Base-by-base conservation (phyloP, 2,797 vertebrate species). In the Fundulus diaphanus region DNA sequence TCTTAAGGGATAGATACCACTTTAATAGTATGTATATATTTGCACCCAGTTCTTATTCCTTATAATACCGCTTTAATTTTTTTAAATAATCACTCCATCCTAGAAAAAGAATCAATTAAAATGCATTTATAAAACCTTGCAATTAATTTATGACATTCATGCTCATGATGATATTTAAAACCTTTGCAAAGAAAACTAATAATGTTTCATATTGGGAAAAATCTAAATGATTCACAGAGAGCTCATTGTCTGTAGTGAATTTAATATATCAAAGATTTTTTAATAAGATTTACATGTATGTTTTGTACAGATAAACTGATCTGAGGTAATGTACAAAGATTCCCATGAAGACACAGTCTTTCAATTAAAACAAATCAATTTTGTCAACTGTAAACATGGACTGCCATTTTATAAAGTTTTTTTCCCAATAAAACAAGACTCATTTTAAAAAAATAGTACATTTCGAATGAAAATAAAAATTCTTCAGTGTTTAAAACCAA, bases 241-340 rank as follows among this genome's bases (percentile, higher is more conserved):
- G 20, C 16, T 85, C 73, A 68, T 72, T 89, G 86, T 85, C 92
- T 91, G 77, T 89, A 91, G 87, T 83, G 77, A 70, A 59, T 92
- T 92, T 93, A 93, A 92, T 93, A 90, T 89, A 85, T 87, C 87
- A 92, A 93, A 91, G 61, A 78, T 82, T 87, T 88, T 52, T 83
- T 90, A n/a, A 87, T 67, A 89, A 78, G 76, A 79, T 91, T 91
- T 88, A 87, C 79, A 78, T 90, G 73, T 92, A 93, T 88, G 91
- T 74, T 84, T 90, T 93, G 78, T 91, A 92, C 87, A 93, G 74
- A 72, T 40, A 79, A 27, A 83, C 69, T 87, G 67, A 89, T 87
- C 87, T 90, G 86, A 67, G 84, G 76, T 82, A 51, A 86, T 74
- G 76, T 84, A 90, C 81, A 85, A 89, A 89, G 83, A 75, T 75